These are phyloP conservation scores for Dasypolia templi DNA, from an alignment of 2,888 invertebrate genomes.

Conservation along the genomic window DNA sequence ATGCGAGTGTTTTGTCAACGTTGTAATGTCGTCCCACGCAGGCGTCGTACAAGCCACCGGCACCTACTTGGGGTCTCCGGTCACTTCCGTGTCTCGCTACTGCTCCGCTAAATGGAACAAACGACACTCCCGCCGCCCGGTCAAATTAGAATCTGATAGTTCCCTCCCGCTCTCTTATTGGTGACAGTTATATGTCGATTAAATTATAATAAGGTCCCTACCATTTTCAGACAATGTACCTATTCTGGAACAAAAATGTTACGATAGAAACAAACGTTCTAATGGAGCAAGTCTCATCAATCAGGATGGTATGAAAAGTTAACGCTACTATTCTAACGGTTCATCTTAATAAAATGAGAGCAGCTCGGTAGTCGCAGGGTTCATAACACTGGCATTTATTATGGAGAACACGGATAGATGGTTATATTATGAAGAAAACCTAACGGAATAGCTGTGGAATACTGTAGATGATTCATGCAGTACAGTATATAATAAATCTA, in stretches of 20 bases:
- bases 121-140: conserved; percentile 63
- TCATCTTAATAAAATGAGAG: conserved; percentile 42
- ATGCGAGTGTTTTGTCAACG: conserved; percentile 78
- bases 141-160: conserved; percentile 69
- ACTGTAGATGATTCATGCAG: conserved; percentile 54
- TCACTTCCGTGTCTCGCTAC: conserved; percentile 77
- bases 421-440: conserved; percentile 59
- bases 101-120: conserved; percentile 73
- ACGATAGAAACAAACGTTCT: conserved; percentile 4
- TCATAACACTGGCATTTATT: conserved; percentile 59
- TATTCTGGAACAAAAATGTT: not conserved
- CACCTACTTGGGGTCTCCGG: conserved; percentile 69
- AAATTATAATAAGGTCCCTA: conserved; percentile 33
- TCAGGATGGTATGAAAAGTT: conserved; percentile 43
- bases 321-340: conserved; percentile 38
- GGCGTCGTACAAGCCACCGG: conserved; percentile 77
- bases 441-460: conserved; percentile 50
- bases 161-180: conserved; percentile 58
- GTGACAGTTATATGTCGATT: conserved; percentile 56
- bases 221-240: conserved; percentile 10
- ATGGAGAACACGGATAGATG: conserved; percentile 53
- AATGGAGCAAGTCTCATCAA: conserved; percentile 30
- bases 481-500: conserved; percentile 43
- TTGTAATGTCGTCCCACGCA: conserved; percentile 83
- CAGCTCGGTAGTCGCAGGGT: conserved; percentile 48